These are phyloP conservation scores for Pachyramphus minor DNA, from an alignment of 2,113 vertebrate genomes.

Conservation along the genomic window DNA sequence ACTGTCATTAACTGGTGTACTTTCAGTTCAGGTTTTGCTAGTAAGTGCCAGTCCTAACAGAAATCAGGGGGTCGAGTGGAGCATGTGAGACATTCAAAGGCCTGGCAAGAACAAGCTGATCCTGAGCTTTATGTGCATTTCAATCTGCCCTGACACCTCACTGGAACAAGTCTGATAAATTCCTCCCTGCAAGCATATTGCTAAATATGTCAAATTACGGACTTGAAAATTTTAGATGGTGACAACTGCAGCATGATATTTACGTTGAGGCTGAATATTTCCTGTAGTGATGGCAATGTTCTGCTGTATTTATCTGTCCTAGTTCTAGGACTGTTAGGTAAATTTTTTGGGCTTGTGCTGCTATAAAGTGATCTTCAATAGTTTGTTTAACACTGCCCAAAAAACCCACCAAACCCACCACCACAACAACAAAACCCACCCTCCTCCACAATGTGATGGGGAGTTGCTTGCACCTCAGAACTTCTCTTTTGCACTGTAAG, in stretches of 20 bases:
- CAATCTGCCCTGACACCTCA: background rate
- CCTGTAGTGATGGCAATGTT: background rate
- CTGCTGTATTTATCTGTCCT: background rate
- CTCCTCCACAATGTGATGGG: rapidly evolving
- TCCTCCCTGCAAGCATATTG: background rate
- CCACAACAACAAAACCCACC: background rate
- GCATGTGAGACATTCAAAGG: background rate
- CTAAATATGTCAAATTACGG: background rate
- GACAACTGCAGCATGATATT: background rate
- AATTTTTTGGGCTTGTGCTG: background rate
- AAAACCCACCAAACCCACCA: rapidly evolving
- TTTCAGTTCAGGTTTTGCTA: background rate
- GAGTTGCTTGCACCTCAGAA: background rate
- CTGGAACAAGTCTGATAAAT: background rate
- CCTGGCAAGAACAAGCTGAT: background rate
- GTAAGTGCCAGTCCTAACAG: background rate
- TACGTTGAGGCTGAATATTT: background rate
- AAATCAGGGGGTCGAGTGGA: background rate
- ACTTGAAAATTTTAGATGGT: background rate
- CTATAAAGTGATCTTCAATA: background rate
- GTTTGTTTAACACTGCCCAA: background rate
- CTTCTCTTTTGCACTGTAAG: background rate
- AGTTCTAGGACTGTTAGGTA: background rate
- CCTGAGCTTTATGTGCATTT: background rate
- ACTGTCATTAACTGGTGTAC: background rate